Evolutionary conservation across 2,797 vertebrate genomes (phyloP).

Genomic region (Lateolabrax maculatus): DNA sequence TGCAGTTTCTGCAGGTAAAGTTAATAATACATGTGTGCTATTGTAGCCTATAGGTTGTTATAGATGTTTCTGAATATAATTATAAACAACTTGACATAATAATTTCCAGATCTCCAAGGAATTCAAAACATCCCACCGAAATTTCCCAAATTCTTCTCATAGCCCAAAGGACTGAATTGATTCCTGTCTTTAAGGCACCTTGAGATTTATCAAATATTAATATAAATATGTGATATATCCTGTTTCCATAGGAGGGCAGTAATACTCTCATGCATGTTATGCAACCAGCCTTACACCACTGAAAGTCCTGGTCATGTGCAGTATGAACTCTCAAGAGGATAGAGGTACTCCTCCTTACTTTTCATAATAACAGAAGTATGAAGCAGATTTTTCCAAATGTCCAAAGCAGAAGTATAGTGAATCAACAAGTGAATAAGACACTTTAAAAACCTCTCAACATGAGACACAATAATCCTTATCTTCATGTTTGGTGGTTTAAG

Average conservation of each 20-base stretch:
- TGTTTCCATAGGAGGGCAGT: slow-evolving; percentile 62
- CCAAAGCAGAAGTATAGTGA: too few species aligned
- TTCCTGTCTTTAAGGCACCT: neutral
- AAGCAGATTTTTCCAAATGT: neutral
- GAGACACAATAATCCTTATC: neutral
- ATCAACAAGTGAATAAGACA: neutral
- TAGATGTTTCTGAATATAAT: neutral
- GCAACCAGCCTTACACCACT: neutral
- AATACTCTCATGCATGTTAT: neutral
- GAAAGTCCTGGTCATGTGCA: neutral
- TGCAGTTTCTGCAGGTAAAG: too few species aligned
- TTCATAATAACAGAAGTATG: neutral
- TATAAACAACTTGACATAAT: neutral
- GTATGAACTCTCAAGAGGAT: neutral
- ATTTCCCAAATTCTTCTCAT: neutral
- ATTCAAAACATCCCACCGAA: neutral
- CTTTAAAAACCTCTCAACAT: neutral
- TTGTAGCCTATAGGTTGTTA: neutral
- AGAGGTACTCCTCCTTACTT: neutral
- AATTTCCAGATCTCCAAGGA: neutral
- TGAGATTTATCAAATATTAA: too few species aligned
- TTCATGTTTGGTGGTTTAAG: neutral
- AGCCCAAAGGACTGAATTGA: neutral
- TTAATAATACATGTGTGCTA: neutral
- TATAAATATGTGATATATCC: neutral